Evolutionary conservation across 2,797 vertebrate genomes (phyloP).

Genomic region (Sandelia bainsii): DNA sequence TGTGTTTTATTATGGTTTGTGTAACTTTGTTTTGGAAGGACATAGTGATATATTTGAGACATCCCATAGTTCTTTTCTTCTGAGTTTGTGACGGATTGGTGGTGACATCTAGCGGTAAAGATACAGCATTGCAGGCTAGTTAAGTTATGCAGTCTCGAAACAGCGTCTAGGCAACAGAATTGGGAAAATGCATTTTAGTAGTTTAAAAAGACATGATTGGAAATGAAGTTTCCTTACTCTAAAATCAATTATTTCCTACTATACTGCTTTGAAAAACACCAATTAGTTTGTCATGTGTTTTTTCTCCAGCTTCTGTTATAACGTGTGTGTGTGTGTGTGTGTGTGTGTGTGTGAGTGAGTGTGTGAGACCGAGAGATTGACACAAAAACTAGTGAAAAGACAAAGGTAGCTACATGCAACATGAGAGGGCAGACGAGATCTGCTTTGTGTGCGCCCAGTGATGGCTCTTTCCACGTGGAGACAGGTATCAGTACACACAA

Average conservation of each 20-base stretch:
- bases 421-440: conserved; percentile 28
- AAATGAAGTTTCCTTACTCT: background rate
- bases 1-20: background rate
- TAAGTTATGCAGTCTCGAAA: too few species aligned
- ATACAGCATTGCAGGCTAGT: conserved; percentile 22
- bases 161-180: background rate
- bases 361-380: background rate
- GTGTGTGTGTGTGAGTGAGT: too few species aligned
- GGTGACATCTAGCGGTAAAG: conserved; percentile 60
- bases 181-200: background rate
- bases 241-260: too few species aligned
- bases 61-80: background rate
- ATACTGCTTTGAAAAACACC: background rate
- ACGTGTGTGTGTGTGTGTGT: background rate
- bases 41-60: conserved; percentile 20
- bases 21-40: conserved; percentile 18
- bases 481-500: conserved; percentile 34
- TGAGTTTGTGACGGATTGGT: conserved; percentile 8
- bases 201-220: background rate
- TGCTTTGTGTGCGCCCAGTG: conserved; percentile 26
- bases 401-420: conserved; percentile 31
- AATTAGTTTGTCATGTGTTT: conserved; percentile 26
- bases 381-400: background rate
- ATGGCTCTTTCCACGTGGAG: conserved; percentile 29
- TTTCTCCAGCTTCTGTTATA: conserved; percentile 22